Evolutionary conservation across 1,140 invertebrate genomes (phyloP), one percentile per base, ranked within the genome.

Genomic region (Doryteuthis pealeii): DNA sequence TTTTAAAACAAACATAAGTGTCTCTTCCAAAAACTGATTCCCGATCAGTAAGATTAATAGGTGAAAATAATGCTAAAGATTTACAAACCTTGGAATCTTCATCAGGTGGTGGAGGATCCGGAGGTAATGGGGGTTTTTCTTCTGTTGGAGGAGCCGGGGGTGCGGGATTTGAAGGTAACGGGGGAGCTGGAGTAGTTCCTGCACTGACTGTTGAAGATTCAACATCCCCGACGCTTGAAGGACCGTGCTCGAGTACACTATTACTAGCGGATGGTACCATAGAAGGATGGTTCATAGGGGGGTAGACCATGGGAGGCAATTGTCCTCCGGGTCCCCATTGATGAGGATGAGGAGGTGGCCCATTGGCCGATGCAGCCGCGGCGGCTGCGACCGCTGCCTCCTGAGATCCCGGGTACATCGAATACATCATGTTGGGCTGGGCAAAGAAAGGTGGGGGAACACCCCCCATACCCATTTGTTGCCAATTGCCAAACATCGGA

Each of bases 91-190:
- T 77, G 15, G 72, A 49, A 15, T 66, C 67, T 14, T 74, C 75
- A 10, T 77, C 79, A 2, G 28, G 30, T 1, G 80, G 80, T 72
- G 80, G 80, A 14, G 80, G 80, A 43, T 81, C 80, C 35, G 78
- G 78, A 1, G 80, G 80, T 5, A 81, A 70, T 35, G 80, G 80
- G 22, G 80, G 80, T 65, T 80, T 81, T 22, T 74, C 76, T 32
- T 81, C 80, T 49, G 69, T 65, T n/a, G 76, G 75, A 5, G 76
- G 62, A 22, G 77, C 77, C 28, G 79, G 75, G 18, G 78, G 78
- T 32, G 78, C 77, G n/a, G 77, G 77, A 33, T 75, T 75, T 28
- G 71, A 28, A 15, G 15, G 49, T 49, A 40, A 62, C 62, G 58
- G 70, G 22, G 70, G 32, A 2, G 33, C 58, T 14, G 71, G 54